Conservation (phyloP, 1,140 invertebrate species). For the Lepidurus couesii region DNA sequence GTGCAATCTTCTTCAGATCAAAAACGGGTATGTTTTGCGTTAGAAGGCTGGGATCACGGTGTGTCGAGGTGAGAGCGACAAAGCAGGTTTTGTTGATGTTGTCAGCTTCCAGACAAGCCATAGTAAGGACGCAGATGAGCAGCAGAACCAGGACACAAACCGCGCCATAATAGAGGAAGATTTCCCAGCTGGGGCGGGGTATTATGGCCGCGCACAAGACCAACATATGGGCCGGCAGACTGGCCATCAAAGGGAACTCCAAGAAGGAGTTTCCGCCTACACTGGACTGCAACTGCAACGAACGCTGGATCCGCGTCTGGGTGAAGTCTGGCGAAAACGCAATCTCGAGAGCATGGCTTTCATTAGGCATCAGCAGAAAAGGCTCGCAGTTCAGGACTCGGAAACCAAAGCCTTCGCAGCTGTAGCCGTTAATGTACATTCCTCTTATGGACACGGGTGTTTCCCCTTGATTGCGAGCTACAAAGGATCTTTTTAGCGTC, state of each 20-base stretch:
- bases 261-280: constrained; percentile 43
- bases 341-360: constrained; percentile 78
- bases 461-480: constrained; percentile 80
- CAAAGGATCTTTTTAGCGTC: constrained; percentile 75
- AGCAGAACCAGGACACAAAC: constrained; percentile 58
- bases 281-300: constrained; percentile 48
- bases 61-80: constrained; percentile 28
- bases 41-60: not conserved
- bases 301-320: constrained; percentile 65
- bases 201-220: constrained; percentile 64
- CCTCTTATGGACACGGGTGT: constrained; percentile 61
- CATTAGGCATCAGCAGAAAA: constrained; percentile 74
- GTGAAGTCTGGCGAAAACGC: constrained; percentile 92
- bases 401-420: constrained; percentile 83
- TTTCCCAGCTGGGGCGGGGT: constrained; percentile 73
- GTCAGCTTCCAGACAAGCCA: constrained; percentile 63
- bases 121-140: constrained; percentile 59
- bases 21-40: not conserved
- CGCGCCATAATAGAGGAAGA: constrained; percentile 61
- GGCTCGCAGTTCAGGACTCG: constrained; percentile 73
- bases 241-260: constrained; percentile 71
- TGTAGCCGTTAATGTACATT: constrained; percentile 66
- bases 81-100: constrained; percentile 23
- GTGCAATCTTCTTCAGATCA: not conserved
- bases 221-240: constrained; percentile 69